phyloP scores from a whole-genome alignment of 2,113 vertebrate species.

The Monopterus albus region DNA sequence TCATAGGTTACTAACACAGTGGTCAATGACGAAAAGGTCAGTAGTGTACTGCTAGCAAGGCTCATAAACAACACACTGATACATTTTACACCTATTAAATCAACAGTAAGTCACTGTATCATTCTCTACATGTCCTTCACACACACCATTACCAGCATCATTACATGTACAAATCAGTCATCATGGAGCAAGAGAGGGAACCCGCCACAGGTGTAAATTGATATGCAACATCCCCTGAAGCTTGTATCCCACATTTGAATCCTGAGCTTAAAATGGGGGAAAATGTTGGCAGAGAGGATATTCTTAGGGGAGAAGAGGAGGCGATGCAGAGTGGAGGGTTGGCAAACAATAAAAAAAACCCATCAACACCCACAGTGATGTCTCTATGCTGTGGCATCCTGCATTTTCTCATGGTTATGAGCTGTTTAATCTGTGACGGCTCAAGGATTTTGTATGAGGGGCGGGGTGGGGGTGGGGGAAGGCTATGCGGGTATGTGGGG shows the following conservation, averaged over 20 bases:
- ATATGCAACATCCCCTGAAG: conserved; percentile 37
- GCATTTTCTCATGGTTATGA: conserved; percentile 50
- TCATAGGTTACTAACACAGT: too few relatives aligned
- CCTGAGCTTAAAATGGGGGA: conserved; percentile 28
- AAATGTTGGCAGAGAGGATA: conserved; percentile 42
- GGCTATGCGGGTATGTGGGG: not conserved
- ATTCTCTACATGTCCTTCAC: not conserved
- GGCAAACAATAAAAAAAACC: conserved; percentile 19
- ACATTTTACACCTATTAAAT: conserved; percentile 30
- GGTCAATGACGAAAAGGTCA: too few relatives aligned
- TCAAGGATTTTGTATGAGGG: conserved; percentile 47
- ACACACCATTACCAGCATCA: not conserved
- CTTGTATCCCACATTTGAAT: conserved; percentile 43
- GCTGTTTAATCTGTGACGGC: conserved; percentile 67
- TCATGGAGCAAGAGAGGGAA: conserved; percentile 26
- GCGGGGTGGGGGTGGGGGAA: not conserved
- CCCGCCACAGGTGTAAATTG: conserved; percentile 31
- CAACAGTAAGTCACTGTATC: conserved; percentile 8
- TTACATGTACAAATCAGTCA: conserved; percentile 42
- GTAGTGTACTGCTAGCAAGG: not conserved
- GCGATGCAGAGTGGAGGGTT: not conserved
- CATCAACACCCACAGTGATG: conserved; percentile 40
- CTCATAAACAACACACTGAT: not conserved
- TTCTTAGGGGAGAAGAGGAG: conserved; percentile 18
- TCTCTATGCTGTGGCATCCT: conserved; percentile 51